Evolutionary conservation across 2,113 vertebrate genomes (phyloP).

Genomic region (Eublepharis macularius): DNA sequence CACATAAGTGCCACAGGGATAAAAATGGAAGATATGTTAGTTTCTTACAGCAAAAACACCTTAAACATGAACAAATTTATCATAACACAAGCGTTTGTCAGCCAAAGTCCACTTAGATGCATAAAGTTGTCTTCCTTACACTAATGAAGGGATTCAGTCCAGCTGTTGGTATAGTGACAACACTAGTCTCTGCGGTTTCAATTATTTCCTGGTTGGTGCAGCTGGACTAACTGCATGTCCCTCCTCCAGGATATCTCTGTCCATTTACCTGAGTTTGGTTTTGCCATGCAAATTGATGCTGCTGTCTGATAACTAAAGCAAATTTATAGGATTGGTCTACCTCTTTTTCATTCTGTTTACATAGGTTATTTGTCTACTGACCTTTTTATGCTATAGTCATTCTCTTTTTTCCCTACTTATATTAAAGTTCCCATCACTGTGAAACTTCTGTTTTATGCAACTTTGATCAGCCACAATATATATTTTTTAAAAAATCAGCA

Average conservation of each 20-base stretch:
- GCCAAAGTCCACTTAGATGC: background rate
- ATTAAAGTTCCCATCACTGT: background rate
- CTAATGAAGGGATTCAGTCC: background rate
- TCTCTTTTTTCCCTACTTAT: background rate
- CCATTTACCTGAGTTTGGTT: background rate
- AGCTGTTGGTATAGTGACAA: background rate
- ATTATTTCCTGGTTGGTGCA: too few species aligned
- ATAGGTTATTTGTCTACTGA: background rate
- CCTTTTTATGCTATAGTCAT: background rate
- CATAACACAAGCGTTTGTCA: background rate
- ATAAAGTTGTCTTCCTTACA: background rate
- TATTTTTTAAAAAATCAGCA: background rate
- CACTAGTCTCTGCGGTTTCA: too few species aligned
- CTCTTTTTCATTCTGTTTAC: background rate
- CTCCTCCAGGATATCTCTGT: background rate
- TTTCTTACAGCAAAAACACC: background rate
- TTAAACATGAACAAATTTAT: background rate
- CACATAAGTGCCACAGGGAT: too few species aligned
- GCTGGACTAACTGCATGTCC: too few species aligned
- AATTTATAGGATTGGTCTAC: background rate
- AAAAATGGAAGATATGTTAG: background rate
- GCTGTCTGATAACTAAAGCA: background rate
- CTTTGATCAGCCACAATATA: background rate
- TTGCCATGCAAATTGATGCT: background rate
- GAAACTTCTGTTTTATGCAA: background rate